phyloP scores from a whole-genome alignment of 2,113 vertebrate species.

The Sinocyclocheilus rhinocerous region DNA sequence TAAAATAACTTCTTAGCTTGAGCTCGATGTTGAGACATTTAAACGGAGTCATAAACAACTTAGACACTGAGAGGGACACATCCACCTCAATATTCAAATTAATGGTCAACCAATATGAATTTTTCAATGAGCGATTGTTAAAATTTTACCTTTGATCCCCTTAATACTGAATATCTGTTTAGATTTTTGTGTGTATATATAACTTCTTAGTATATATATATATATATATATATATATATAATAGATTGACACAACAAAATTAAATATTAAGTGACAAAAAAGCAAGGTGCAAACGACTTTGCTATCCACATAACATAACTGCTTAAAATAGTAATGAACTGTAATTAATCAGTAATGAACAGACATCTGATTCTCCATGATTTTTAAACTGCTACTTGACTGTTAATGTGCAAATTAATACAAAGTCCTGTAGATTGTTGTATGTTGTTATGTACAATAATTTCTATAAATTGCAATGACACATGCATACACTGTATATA shows the following conservation, averaged over 20 bases:
- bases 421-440: neutral
- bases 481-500: too few relatives aligned
- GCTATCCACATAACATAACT: neutral
- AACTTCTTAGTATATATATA: too few relatives aligned
- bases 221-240: too few relatives aligned
- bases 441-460: neutral
- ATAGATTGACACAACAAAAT: too few relatives aligned
- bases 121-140: neutral
- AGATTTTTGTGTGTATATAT: too few relatives aligned
- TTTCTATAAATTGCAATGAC: neutral
- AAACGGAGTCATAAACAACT: neutral
- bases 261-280: too few relatives aligned
- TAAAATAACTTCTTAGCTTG: slow-evolving; percentile 12
- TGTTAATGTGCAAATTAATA: neutral
- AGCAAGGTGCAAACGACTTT: too few relatives aligned
- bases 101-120: neutral
- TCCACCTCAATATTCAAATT: neutral
- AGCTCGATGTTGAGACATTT: neutral
- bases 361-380: neutral
- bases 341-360: neutral
- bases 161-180: neutral
- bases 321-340: neutral
- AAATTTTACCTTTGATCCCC: neutral
- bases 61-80: neutral
- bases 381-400: neutral